phyloP scores from a whole-genome alignment of 2,888 invertebrate species.

The Microplitis manilae region DNA sequence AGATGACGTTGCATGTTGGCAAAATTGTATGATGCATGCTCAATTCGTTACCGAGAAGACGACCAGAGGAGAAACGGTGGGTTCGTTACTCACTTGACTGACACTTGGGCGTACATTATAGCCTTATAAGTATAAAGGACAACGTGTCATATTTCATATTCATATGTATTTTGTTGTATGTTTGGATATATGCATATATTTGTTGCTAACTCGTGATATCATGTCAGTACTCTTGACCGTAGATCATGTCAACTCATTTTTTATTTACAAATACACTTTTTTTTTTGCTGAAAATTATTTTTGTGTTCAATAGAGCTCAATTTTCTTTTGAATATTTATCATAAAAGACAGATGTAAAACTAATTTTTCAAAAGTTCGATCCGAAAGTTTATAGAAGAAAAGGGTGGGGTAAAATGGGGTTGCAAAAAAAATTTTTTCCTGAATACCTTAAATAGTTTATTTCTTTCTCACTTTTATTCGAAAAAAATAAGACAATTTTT shows the following conservation, averaged over 20 bases:
- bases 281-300: background rate
- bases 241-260: background rate
- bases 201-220: background rate
- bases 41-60: constrained; percentile 34
- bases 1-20: constrained; percentile 29
- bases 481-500: too few species aligned
- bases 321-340: too few species aligned
- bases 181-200: background rate
- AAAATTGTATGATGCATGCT: constrained; percentile 44
- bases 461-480: too few species aligned
- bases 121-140: constrained; percentile 51
- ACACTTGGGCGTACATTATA: constrained; percentile 47
- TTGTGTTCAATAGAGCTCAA: too few species aligned
- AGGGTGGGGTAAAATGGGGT: too few species aligned
- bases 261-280: background rate
- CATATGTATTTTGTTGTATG: constrained; percentile 46
- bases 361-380: too few species aligned
- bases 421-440: too few species aligned
- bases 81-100: constrained; percentile 50
- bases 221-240: background rate
- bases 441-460: too few species aligned
- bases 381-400: too few species aligned
- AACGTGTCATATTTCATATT: constrained; percentile 47
- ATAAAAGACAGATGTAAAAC: too few species aligned
- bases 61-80: constrained; percentile 32